Evolutionary conservation across 2,888 invertebrate species (phyloP), one percentile per base, ranked within the genome.

Genomic region (Neocrepidodera transversa): DNA sequence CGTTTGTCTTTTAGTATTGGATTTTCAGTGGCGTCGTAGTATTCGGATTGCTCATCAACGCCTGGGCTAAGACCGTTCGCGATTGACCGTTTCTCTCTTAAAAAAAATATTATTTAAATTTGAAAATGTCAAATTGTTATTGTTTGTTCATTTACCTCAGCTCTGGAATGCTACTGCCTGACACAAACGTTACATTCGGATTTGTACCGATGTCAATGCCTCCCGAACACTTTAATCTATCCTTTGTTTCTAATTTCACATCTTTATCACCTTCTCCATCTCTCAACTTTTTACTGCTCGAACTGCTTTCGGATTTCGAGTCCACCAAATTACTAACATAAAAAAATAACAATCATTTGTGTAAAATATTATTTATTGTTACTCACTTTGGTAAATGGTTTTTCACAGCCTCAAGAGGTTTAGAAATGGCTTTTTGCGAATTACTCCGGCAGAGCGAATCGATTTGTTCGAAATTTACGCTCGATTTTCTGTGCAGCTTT

Each of bases 11-110:
- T 77, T 54, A 73, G 59, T 10, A 73, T 67, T 18, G 79, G 77
- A 72, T 87, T 88, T 67, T 90, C 90, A 1, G 90, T 87, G 2
- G 91, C 91, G 80, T 92, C 92, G 76, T 90, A 92, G 78, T 92
- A 92, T 11, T 91, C 82, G 5, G 92, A 91, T 5, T 87, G 83
- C 60, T 92, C 92, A 54, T 91, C 91, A 63, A 84, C 82, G 68
- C 86, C 87, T 20, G 85, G 83, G 81, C 83, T 81, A 58, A 80
- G 81, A 64, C 82, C 83, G 58, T 80, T 80, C 38, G 74, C 81
- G n/a, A 54, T 54, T 6, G 54, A 71, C 59, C 72, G 69, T 64
- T 70, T 72, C 55, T 77, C 76, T 68, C 75, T 77, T 60, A 36
- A 57, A 42, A 49, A 28, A 51, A 36, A 35, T 20, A 28, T 5